These are phyloP conservation scores for Caenorhabditis briggsae DNA, from an alignment of 1,140 invertebrate genomes.

Conservation along the genomic window DNA sequence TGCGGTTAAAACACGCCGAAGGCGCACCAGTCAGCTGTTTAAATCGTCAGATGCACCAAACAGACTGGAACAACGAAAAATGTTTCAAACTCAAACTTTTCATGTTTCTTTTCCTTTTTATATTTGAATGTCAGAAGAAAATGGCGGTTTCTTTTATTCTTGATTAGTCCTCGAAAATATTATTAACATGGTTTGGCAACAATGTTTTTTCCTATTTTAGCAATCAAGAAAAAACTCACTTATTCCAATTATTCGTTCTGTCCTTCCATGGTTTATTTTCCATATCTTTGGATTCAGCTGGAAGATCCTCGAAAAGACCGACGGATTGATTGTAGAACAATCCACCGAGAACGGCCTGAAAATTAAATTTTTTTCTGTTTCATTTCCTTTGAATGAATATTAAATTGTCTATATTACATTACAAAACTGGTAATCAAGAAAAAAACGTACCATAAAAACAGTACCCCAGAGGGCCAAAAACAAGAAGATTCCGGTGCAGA, in stretches of 20 bases:
- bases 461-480: slow-evolving; percentile 71
- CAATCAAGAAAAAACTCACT: slow-evolving; percentile 1
- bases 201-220: not conserved
- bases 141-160: too few relatives aligned
- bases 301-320: slow-evolving; percentile 72
- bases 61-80: too few relatives aligned
- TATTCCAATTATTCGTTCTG: slow-evolving; percentile 11
- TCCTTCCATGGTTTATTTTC: slow-evolving; percentile 11
- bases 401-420: not conserved
- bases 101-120: too few relatives aligned
- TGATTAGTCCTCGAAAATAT: too few relatives aligned
- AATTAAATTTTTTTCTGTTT: slow-evolving; percentile 37
- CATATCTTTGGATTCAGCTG: slow-evolving; percentile 42
- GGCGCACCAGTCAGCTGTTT: too few relatives aligned
- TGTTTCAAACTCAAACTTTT: too few relatives aligned
- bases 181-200: not conserved
- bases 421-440: not conserved
- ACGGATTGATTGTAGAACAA: slow-evolving; percentile 74
- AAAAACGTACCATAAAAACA: slow-evolving; percentile 69
- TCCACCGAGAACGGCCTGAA: slow-evolving; percentile 68
- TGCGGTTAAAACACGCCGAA: too few relatives aligned
- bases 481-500: slow-evolving; percentile 65
- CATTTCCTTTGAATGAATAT: too few relatives aligned
- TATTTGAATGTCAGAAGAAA: too few relatives aligned
- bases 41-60: too few relatives aligned